These are phyloP conservation scores for Tragopan temminckii DNA, from an alignment of 2,797 vertebrate genomes.

Conservation along the genomic window DNA sequence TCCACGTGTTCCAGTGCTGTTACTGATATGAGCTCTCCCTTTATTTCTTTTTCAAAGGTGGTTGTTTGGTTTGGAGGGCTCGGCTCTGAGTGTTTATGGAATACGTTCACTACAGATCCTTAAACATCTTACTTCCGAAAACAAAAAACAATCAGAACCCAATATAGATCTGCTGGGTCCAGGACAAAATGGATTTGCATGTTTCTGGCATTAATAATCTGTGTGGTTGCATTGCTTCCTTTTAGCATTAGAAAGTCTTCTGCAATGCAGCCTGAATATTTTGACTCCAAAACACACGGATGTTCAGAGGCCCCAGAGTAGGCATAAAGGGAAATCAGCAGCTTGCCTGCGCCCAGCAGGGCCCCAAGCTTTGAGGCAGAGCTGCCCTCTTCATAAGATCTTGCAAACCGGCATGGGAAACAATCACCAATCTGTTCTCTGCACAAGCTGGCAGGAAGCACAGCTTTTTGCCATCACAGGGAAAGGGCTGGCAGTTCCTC, in stretches of 20 bases:
- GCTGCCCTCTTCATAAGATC: not conserved
- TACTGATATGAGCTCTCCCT: accelerated
- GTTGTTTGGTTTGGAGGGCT: constrained; percentile 45
- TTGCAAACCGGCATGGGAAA: not conserved
- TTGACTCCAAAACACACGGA: not conserved
- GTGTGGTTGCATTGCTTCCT: constrained; percentile 62
- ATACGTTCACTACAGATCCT: constrained; percentile 6
- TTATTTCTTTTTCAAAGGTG: not conserved
- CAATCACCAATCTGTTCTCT: not conserved
- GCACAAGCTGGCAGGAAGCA: not conserved
- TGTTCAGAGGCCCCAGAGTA: constrained; percentile 20
- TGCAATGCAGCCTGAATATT: constrained; percentile 39
- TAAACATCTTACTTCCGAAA: constrained; percentile 48
- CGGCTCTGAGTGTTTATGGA: constrained; percentile 14
- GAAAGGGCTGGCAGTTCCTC: not conserved
- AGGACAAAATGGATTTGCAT: not conserved
- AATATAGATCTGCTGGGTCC: constrained; percentile 39
- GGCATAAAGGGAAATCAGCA: not conserved
- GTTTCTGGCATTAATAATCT: constrained; percentile 59
- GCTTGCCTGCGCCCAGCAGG: not conserved
- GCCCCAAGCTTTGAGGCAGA: not conserved
- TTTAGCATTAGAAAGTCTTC: constrained; percentile 34
- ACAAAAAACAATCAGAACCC: constrained; percentile 37
- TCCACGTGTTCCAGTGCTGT: accelerated
- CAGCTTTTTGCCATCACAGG: accelerated